Percentiles rank a stretch among this genome's conserved stretches.
Evolutionary conservation across 2,888 invertebrate species (phyloP).

Genomic region (Hemaris fuciformis): DNA sequence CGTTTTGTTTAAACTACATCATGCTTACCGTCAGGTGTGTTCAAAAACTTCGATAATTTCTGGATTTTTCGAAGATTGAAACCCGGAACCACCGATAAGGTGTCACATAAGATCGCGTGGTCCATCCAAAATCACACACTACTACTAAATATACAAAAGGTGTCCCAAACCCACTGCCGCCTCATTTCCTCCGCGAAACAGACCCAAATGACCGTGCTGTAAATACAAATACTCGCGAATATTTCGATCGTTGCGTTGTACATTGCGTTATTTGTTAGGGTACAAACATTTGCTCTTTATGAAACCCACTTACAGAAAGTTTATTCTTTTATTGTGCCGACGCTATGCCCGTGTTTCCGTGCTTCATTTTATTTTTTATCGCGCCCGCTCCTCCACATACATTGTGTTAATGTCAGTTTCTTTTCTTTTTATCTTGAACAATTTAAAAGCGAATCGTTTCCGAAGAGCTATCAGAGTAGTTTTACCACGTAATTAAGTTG

Average conservation of each 20-base stretch:
- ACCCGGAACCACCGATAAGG: too few species aligned
- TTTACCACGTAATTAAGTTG: slow-evolving; percentile 9
- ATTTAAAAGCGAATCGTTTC: slow-evolving; percentile 20
- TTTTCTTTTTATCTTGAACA: neutral
- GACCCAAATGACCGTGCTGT: slow-evolving; percentile 27
- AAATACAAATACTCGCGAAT: slow-evolving; percentile 36
- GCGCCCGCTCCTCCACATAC: neutral
- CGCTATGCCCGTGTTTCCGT: neutral
- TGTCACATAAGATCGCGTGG: too few species aligned
- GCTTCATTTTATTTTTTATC: slow-evolving; percentile 5
- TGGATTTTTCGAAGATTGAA: too few species aligned
- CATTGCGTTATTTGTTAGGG: slow-evolving; percentile 48
- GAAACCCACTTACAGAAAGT: slow-evolving; percentile 29
- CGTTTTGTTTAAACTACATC: too few species aligned
- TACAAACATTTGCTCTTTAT: slow-evolving; percentile 50
- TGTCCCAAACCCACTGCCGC: neutral
- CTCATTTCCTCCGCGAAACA: slow-evolving; percentile 9
- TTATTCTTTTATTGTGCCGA: slow-evolving; percentile 25
- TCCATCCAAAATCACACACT: too few species aligned
- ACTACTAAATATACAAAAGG: too few species aligned
- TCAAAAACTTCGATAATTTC: too few species aligned
- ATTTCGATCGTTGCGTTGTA: slow-evolving; percentile 41
- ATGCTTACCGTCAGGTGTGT: too few species aligned
- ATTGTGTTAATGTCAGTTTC: neutral
- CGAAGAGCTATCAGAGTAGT: neutral